These are phyloP conservation scores for Coenobita brevimanus DNA, from an alignment of 1,140 invertebrate species.

Conservation along the genomic window DNA sequence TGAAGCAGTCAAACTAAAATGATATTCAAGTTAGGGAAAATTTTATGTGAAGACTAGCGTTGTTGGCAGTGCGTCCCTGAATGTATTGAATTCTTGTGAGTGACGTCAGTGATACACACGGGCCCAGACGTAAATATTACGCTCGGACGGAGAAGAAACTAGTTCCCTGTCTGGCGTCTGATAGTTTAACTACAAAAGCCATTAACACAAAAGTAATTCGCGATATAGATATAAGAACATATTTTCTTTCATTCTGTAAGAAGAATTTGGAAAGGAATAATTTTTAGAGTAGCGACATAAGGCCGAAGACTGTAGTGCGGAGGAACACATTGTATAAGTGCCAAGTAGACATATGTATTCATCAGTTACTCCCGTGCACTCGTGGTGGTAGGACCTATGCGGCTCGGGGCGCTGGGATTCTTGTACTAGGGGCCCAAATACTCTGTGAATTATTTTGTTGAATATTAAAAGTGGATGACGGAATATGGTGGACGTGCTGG, in stretches of 20 bases:
- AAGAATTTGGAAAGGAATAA: neutral
- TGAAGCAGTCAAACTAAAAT: neutral
- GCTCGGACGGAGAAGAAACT: slow-evolving; percentile 28
- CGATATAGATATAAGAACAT: neutral
- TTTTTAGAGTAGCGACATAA: neutral
- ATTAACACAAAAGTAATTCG: neutral
- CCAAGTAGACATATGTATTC: slow-evolving; percentile 52
- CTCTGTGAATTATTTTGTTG: neutral
- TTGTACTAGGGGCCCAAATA: neutral
- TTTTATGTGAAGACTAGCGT: slow-evolving; percentile 18
- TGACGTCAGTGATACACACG: slow-evolving; percentile 52
- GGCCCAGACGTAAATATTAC: slow-evolving; percentile 56
- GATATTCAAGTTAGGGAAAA: neutral
- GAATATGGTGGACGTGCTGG: slow-evolving; percentile 48
- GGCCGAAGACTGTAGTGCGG: slow-evolving; percentile 27
- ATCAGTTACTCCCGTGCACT: slow-evolving; percentile 51
- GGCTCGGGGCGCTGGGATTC: neutral
- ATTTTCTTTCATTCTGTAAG: neutral
- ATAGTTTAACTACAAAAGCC: neutral
- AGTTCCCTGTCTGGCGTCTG: slow-evolving; percentile 37
- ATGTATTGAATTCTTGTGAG: slow-evolving; percentile 58
- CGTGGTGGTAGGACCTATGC: slow-evolving; percentile 29
- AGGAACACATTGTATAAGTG: slow-evolving; percentile 43
- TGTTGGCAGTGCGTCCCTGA: slow-evolving; percentile 45
- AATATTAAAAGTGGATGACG: slow-evolving; percentile 38